Conservation (phyloP, 2,888 invertebrate species). For the Teinopalpus imperialis region DNA sequence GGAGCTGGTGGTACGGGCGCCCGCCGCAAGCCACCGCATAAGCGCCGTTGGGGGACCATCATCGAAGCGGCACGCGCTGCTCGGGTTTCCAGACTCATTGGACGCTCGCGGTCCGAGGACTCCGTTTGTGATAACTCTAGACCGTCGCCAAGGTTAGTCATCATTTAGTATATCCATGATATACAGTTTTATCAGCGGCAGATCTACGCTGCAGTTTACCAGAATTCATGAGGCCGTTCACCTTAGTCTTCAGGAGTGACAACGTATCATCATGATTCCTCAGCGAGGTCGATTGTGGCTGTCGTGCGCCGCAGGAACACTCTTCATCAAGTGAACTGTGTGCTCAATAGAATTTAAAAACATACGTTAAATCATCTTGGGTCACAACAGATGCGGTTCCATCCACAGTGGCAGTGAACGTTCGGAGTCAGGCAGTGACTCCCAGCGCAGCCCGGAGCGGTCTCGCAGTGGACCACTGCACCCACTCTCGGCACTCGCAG, state of each 20-base stretch:
- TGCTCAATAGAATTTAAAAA: too few relatives aligned
- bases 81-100: constrained; percentile 89
- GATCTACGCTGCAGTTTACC: too few relatives aligned
- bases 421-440: constrained; percentile 87
- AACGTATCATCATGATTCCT: too few relatives aligned
- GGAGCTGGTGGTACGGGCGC: constrained; percentile 53
- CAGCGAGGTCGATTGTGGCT: too few relatives aligned
- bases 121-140: constrained; percentile 86
- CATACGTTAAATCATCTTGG: background rate
- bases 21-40: constrained; percentile 82
- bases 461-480: constrained; percentile 52
- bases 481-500: constrained; percentile 85
- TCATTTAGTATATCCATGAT: too few relatives aligned
- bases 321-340: too few relatives aligned
- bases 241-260: too few relatives aligned
- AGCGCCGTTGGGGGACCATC: constrained; percentile 91
- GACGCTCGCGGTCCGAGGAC: constrained; percentile 90
- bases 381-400: too few relatives aligned
- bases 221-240: too few relatives aligned
- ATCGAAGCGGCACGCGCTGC: constrained; percentile 94
- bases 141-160: constrained; percentile 73
- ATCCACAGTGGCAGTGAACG: constrained; percentile 80
- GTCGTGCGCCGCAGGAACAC: too few relatives aligned
- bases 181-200: too few relatives aligned
- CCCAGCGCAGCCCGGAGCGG: constrained; percentile 84